Conservation (phyloP, 2,113 vertebrate species). For the Brachyistius frenatus region DNA sequence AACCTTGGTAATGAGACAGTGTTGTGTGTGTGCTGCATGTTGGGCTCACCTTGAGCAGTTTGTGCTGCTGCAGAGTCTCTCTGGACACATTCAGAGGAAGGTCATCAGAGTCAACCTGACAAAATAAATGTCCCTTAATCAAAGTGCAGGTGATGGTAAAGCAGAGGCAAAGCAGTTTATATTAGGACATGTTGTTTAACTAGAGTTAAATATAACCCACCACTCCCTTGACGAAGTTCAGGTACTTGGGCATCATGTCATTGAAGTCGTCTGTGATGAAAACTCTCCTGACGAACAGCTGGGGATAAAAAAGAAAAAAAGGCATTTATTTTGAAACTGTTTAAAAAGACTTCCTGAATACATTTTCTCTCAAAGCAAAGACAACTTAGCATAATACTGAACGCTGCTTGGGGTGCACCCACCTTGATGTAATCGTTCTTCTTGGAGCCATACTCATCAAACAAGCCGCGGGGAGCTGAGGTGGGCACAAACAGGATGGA, state of each 20-base stretch:
- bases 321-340: not conserved
- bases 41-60: slow-evolving; percentile 91
- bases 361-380: not conserved
- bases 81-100: slow-evolving; percentile 98
- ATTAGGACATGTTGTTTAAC: not conserved
- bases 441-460: slow-evolving; percentile 98
- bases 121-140: slow-evolving; percentile 14
- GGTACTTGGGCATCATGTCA: slow-evolving; percentile 99
- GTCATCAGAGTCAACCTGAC: slow-evolving; percentile 97
- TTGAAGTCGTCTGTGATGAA: slow-evolving; percentile 99
- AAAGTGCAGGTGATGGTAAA: not conserved
- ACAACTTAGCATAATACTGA: not conserved
- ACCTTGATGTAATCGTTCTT: slow-evolving; percentile 99
- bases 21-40: not conserved
- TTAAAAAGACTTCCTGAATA: not conserved
- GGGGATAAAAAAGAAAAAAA: slow-evolving; percentile 3
- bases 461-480: slow-evolving; percentile 94
- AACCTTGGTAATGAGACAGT: not conserved
- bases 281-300: slow-evolving; percentile 97
- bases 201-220: slow-evolving; percentile 83
- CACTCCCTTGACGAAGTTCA: slow-evolving; percentile 97
- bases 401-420: not conserved
- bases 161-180: not conserved
- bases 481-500: slow-evolving; percentile 97
- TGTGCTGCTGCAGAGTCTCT: slow-evolving; percentile 98